Percentiles rank a stretch among this genome's conserved stretches.
Evolutionary conservation across 2,113 vertebrate species (phyloP).

Genomic region (Pampusana beccarii): DNA sequence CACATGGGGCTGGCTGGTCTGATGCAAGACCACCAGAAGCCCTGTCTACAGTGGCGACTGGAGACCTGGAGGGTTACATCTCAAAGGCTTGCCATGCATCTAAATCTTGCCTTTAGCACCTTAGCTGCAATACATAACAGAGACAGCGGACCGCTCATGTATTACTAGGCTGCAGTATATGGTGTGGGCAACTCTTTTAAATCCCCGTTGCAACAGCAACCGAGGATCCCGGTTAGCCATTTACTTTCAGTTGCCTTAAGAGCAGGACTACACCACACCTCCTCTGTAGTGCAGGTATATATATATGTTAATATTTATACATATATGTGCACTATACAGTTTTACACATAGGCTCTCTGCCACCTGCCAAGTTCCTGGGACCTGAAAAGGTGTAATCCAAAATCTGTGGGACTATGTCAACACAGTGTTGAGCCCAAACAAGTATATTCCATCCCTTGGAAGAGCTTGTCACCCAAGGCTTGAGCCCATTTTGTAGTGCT

Average conservation of each 20-base stretch:
- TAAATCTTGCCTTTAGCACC: not conserved
- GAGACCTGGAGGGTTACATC: not conserved
- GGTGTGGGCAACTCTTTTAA: not conserved
- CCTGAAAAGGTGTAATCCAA: not conserved
- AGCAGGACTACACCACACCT: not conserved
- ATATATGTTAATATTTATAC: too few relatives aligned
- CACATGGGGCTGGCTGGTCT: accelerated
- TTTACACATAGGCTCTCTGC: not conserved
- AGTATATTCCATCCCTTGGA: not conserved
- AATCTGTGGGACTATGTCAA: not conserved
- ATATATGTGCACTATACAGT: too few relatives aligned
- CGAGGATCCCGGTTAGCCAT: not conserved
- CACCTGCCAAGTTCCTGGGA: not conserved
- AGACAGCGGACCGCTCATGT: not conserved
- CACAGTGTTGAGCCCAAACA: not conserved
- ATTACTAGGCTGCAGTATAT: not conserved
- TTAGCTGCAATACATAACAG: not conserved
- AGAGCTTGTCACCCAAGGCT: not conserved
- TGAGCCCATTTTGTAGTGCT: not conserved
- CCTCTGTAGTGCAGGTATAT: not conserved
- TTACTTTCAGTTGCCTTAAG: not conserved
- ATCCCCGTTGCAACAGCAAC: not conserved
- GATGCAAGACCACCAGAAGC: not conserved
- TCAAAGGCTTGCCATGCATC: not conserved
- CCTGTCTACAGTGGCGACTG: not conserved